Conservation (phyloP, 2,888 invertebrate species). For the Drosophila merina region DNA sequence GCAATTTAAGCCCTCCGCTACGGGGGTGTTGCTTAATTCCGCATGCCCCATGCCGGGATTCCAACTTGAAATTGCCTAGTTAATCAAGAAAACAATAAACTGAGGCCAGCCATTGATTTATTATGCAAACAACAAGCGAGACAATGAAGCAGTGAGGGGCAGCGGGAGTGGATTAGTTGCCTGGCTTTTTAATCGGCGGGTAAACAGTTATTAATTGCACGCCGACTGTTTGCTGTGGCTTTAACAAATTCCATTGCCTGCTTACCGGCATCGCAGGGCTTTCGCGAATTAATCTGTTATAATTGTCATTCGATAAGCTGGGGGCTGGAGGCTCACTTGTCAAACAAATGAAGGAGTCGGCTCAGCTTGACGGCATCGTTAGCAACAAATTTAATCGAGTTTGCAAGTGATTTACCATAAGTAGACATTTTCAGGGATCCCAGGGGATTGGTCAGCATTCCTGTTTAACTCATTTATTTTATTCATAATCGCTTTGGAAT, state of each 20-base stretch:
- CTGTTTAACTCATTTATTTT: constrained; percentile 8
- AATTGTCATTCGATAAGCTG: constrained; percentile 67
- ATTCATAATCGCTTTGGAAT: neutral
- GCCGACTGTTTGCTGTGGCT: constrained; percentile 50
- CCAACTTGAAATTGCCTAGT: constrained; percentile 54
- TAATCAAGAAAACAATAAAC: constrained; percentile 70
- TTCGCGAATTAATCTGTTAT: constrained; percentile 70
- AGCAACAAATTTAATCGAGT: constrained; percentile 39
- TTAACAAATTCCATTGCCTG: constrained; percentile 52
- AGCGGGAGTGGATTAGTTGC: constrained; percentile 45
- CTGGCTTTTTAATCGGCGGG: constrained; percentile 64
- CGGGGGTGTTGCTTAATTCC: constrained; percentile 51
- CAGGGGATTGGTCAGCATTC: neutral
- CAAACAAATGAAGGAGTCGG: constrained; percentile 55
- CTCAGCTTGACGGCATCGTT: constrained; percentile 39
- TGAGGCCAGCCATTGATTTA: constrained; percentile 62
- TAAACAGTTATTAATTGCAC: constrained; percentile 75
- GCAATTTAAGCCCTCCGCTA: too few species aligned
- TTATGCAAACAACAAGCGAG: constrained; percentile 62
- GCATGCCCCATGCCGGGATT: constrained; percentile 23
- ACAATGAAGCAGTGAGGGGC: constrained; percentile 7
- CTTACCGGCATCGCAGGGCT: constrained; percentile 47
- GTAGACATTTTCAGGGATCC: constrained; percentile 3
- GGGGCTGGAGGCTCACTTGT: constrained; percentile 30
- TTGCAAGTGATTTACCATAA: constrained; percentile 10